Base-by-base conservation (phyloP, 2,113 vertebrate species). In the Sterna hirundo region DNA sequence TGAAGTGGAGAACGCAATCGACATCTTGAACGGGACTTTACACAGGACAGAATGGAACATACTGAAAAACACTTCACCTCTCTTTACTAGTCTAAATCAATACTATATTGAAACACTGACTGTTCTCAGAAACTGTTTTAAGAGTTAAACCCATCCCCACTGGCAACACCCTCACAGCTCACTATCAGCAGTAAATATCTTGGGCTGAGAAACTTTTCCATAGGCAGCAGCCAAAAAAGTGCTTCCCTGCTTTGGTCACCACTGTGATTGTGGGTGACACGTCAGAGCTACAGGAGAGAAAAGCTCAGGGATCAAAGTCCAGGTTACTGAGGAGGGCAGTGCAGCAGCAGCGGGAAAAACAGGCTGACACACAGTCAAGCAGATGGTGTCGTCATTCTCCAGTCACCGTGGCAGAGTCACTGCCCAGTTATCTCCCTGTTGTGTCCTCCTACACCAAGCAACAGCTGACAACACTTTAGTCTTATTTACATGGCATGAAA, bases 1-100 rank as follows among this genome's bases (percentile, higher is more conserved):
- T 57, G 49, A 22, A 64, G 49, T 0, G 3, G 10, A 47, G n/a
- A 70, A 49, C 0, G 0, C 17, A 8, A 26, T 0, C 5, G 30
- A 26, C 64, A 44, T 22, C 57, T 10, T 21, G 49, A 55, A 38
- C 3, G 3, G 47, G 57, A 49, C 71, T 47, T 40, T 3, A 69
- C 30, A 22, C 16, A 36, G 30, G 5, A 69, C 54, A 61, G 69
- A 46, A 69, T n/a, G n/a, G 42, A 49, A 42, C 1, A 1, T 3
- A 19, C 49, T 36, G 40, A 32, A 64, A 47, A 62, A 17, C 40
- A 21, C 16, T 22, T 29, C 4, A 6, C 55, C 51, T 32, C 36
- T n/a, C 49, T 57, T 40, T 34, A 30, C 40, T 40, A 8, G 20
- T 49, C 20, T 40, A 55, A 38, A 54, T 13, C 21, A 36, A 4